Percentiles rank a stretch among this genome's conserved stretches.
Evolutionary conservation across 2,113 vertebrate genomes (phyloP).

Genomic region (Ammodramus savannarum): DNA sequence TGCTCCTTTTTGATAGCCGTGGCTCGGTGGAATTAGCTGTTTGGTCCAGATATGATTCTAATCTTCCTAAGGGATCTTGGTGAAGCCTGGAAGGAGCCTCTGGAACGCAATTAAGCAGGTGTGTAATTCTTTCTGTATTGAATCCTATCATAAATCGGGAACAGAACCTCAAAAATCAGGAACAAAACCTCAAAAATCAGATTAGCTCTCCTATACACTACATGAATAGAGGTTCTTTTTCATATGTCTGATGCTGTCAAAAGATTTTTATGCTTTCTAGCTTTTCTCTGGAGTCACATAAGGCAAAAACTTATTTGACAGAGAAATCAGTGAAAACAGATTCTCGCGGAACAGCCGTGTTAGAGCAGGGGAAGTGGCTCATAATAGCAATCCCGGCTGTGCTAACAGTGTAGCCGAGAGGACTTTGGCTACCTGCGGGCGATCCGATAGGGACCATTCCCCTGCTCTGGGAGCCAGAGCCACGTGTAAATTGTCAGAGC

Average conservation of each 20-base stretch:
- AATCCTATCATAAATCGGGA: background rate
- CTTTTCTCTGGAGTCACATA: background rate
- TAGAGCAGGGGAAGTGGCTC: background rate
- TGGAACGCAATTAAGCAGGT: background rate
- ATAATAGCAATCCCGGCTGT: rapidly evolving
- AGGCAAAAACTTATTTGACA: background rate
- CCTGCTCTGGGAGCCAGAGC: background rate
- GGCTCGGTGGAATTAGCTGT: background rate
- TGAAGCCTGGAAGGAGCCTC: background rate
- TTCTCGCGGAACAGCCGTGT: background rate
- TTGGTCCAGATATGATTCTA: background rate
- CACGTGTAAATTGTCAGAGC: background rate
- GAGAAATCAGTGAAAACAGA: background rate
- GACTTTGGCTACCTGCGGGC: background rate
- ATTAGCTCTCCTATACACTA: background rate
- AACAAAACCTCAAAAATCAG: background rate
- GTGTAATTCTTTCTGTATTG: background rate
- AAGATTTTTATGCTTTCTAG: background rate
- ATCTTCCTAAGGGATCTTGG: background rate
- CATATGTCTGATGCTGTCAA: background rate
- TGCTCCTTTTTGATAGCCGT: background rate
- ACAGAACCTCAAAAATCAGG: background rate
- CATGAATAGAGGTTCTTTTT: background rate
- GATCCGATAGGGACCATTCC: rapidly evolving
- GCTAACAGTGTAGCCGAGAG: rapidly evolving